Conservation (phyloP, 1,140 invertebrate species). For the Phenacoccus solenopsis region DNA sequence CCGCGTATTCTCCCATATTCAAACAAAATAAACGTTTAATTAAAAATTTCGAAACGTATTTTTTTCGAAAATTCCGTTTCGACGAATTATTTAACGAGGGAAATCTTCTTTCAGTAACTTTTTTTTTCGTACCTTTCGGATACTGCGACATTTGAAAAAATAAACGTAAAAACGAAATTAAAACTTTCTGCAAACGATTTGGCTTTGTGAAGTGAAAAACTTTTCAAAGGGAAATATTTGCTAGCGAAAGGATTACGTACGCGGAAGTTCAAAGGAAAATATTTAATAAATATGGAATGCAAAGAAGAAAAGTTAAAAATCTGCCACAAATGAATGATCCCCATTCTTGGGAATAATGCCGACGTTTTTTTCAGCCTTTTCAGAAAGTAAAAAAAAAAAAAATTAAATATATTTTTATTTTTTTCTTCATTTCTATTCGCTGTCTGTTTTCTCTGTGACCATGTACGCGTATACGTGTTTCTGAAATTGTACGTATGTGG, state of each 20-base stretch:
- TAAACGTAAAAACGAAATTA: constrained; percentile 13
- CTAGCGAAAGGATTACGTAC: constrained; percentile 13
- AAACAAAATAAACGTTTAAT: background rate
- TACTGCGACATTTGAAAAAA: constrained; percentile 9
- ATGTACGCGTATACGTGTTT: too few relatives aligned
- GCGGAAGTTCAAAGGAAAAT: constrained; percentile 12
- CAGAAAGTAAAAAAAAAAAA: background rate
- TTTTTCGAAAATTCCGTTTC: background rate
- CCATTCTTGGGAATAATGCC: constrained; percentile 14
- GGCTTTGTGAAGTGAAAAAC: constrained; percentile 13
- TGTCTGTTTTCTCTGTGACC: too few relatives aligned
- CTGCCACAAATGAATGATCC: constrained; percentile 14
- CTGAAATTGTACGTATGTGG: too few relatives aligned
- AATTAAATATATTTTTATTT: background rate
- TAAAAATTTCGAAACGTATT: background rate
- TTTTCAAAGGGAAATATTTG: constrained; percentile 18
- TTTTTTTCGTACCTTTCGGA: constrained; percentile 11
- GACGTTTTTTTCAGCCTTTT: background rate
- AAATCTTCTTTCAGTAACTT: constrained; percentile 9
- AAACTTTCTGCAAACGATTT: constrained; percentile 18
- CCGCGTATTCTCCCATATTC: too few relatives aligned
- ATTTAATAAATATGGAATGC: constrained; percentile 16
- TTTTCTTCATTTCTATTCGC: background rate
- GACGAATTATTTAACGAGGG: constrained; percentile 11
- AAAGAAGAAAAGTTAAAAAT: constrained; percentile 14